These are phyloP conservation scores for Neuroscelio doddi DNA, from an alignment of 2,888 invertebrate species.

Conservation along the genomic window DNA sequence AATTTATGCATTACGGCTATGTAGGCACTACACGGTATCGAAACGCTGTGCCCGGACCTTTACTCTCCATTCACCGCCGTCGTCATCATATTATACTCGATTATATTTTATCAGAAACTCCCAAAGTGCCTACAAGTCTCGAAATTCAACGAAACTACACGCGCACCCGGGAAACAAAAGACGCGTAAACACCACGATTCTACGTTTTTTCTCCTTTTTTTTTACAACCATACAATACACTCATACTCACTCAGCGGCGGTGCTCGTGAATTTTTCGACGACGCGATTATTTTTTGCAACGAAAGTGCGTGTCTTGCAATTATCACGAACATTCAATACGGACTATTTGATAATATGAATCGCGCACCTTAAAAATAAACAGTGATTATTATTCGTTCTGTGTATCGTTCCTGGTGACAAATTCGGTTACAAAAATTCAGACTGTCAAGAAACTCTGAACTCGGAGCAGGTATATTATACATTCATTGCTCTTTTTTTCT, in stretches of 20 bases:
- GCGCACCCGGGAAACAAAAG: conserved; percentile 17
- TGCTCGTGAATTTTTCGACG: conserved; percentile 25
- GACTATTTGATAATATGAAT: conserved; percentile 54
- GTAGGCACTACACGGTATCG: conserved; percentile 69
- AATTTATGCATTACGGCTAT: conserved; percentile 73
- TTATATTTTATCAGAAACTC: conserved; percentile 58
- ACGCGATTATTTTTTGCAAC: conserved; percentile 6
- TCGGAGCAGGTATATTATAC: conserved; percentile 43
- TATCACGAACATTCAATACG: conserved; percentile 48
- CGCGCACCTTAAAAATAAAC: conserved; percentile 46
- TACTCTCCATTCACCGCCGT: conserved; percentile 55
- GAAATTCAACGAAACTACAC: conserved; percentile 52
- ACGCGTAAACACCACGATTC: conserved; percentile 4
- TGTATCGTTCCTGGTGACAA: conserved; percentile 36
- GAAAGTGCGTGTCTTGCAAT: conserved; percentile 28
- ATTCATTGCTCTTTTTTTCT: no score
- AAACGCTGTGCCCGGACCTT: conserved; percentile 64
- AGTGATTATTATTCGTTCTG: conserved; percentile 42
- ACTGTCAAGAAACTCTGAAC: conserved; percentile 23
- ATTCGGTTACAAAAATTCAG: conserved; percentile 22
- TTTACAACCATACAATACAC: background rate
- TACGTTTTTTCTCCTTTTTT: conserved; percentile 3
- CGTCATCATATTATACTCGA: conserved; percentile 50
- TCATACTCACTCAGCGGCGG: conserved; percentile 13
- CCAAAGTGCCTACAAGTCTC: conserved; percentile 66